Evolutionary conservation across 2,888 invertebrate genomes (phyloP), one percentile per base, ranked within the genome.

Genomic region (Lysandra coridon): DNA sequence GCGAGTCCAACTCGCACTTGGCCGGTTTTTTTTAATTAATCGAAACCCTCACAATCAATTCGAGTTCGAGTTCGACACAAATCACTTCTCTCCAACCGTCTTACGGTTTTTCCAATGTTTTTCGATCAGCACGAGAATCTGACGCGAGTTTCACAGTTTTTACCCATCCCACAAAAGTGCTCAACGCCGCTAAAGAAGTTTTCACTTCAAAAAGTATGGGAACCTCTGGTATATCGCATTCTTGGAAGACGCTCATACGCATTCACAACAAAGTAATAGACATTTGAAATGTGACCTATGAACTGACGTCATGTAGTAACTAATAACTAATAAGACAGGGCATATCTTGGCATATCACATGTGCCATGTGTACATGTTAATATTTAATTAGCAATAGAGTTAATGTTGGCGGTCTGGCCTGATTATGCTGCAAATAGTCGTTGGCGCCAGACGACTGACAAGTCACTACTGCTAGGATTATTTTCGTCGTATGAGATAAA

Each of bases 301-400:
- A 30, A 69, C 69, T 33, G 17, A 69, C 69, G 69, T 69, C 69
- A 69, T 69, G 69, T 69, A 69, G 33, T 33, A 69, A 5, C 33
- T 69, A 69, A 69, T 33, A 69, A 5, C 33, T 69, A 69, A 69
- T 69, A 69, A 69, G 37, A 69, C 69, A 69, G 69, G 33, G 69
- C 69, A 69, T 37, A 69, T 69, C 69, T 33, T 33, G 33, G 69
- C 37, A 69, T 69, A 69, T 69, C 69, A 69, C 69, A 69, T 69
- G 69, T 69, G 69, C 69, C 69, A 33, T n/a, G n/a, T n/a, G 37
- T 69, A 69, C 69, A 69, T 33, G 33, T 69, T 69, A 69, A 69
- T 69, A 69, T 69, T 69, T 69, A 69, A 69, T 69, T 69, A 69
- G 69, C 69, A 69, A 69, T 69, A 37, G 33, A 69, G 69, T 37